A percentile compares a stretch with the other conserved stretches of the same genome.
Evolutionary conservation across 37 sponge, comb jelly and placozoan genomes (phyloP).

Genomic region (Crambe crambe): DNA sequence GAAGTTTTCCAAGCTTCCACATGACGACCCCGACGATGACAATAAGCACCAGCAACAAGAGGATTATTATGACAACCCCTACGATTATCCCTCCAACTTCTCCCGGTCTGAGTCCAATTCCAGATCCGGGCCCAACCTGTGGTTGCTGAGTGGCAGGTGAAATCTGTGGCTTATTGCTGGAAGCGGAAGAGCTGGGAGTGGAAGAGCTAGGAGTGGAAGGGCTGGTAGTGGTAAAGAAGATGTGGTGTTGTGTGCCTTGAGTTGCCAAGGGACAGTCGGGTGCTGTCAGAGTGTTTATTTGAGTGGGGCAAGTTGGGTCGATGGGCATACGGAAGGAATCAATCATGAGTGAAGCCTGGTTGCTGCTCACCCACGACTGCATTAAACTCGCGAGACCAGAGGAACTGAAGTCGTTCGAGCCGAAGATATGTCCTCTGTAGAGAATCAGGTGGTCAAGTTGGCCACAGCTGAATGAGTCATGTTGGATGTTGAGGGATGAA

Average conservation of each 20-base stretch:
- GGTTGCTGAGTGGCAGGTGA: not conserved
- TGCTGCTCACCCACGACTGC: slow-evolving; percentile 25
- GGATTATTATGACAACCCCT: slow-evolving; percentile 1
- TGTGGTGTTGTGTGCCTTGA: not conserved
- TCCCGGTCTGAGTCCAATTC: not conserved
- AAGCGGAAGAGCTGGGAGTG: too few relatives aligned
- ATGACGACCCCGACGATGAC: not conserved
- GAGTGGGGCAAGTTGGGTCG: slow-evolving; percentile 20
- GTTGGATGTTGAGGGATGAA: not conserved
- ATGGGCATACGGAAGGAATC: not conserved
- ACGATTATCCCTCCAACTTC: slow-evolving; percentile 11
- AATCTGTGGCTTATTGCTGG: too few relatives aligned
- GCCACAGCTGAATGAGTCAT: slow-evolving; percentile 24
- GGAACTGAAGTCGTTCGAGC: slow-evolving; percentile 14
- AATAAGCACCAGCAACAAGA: not conserved
- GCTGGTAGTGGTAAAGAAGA: not conserved
- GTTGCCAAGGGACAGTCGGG: slow-evolving; percentile 19
- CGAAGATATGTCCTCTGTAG: slow-evolving; percentile 29
- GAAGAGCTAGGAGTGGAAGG: not conserved
- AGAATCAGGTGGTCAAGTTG: slow-evolving; percentile 14
- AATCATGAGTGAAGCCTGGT: not conserved
- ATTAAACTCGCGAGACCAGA: slow-evolving; percentile 9
- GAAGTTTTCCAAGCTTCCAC: not conserved
- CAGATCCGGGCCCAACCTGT: too few relatives aligned
- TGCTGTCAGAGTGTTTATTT: slow-evolving; percentile 3